Evolutionary conservation across 1,140 invertebrate genomes (phyloP).

Genomic region (Armadillidium nasatum): DNA sequence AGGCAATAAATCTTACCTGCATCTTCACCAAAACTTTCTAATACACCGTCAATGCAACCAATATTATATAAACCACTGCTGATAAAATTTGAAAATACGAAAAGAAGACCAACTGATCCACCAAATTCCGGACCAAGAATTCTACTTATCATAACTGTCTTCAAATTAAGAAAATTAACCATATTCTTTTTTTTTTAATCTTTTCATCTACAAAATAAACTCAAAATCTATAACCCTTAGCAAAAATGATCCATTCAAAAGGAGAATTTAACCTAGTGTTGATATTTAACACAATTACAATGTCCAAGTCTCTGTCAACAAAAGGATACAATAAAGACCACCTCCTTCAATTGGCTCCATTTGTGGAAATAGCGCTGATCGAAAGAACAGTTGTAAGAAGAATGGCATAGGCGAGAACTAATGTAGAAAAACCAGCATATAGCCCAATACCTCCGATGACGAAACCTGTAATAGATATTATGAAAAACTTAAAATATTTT

Average conservation of each 20-base stretch:
- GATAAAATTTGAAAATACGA: conserved; percentile 93
- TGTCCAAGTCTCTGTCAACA: neutral
- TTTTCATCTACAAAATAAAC: too few relatives aligned
- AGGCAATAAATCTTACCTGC: conserved; percentile 28
- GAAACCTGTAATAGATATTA: conserved; percentile 64
- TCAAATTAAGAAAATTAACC: neutral
- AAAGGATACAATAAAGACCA: conserved; percentile 96
- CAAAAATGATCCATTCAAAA: too few relatives aligned
- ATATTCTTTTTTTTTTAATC: too few relatives aligned
- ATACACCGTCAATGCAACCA: conserved; percentile 88
- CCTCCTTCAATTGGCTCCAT: conserved; percentile 97
- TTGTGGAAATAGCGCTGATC: conserved; percentile 97
- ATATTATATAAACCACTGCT: conserved; percentile 91
- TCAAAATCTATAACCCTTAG: too few relatives aligned
- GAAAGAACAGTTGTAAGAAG: conserved; percentile 93
- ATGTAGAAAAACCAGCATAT: conserved; percentile 76
- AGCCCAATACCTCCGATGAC: conserved; percentile 94
- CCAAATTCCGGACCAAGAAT: conserved; percentile 95
- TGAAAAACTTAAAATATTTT: neutral
- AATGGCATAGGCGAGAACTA: conserved; percentile 88
- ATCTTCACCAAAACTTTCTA: conserved; percentile 92
- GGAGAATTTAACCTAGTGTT: too few relatives aligned
- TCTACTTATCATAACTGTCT: conserved; percentile 78
- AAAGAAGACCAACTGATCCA: conserved; percentile 90
- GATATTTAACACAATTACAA: too few relatives aligned